A percentile compares a stretch with the other conserved stretches of the same genome.
phyloP scores from a whole-genome alignment of 2,797 vertebrate genomes.

The Typhlichthys eigenmanni region DNA sequence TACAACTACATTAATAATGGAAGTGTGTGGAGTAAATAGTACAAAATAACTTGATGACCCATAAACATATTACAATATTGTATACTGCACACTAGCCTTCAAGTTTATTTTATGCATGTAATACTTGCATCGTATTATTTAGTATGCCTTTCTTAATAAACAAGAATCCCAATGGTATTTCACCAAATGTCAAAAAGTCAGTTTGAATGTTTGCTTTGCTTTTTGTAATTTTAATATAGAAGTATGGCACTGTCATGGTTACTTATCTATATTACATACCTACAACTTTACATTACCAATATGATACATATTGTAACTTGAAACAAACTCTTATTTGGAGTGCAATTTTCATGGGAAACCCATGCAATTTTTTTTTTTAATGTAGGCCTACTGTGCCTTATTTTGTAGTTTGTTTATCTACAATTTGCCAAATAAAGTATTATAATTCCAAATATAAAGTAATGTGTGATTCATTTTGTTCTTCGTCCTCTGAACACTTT shows the following conservation, averaged over 20 bases:
- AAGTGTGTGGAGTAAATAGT: too few relatives aligned
- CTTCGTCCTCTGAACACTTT: neutral
- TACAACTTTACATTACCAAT: constrained; percentile 55
- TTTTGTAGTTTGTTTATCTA: constrained; percentile 48
- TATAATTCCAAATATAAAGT: constrained; percentile 40
- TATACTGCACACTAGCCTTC: constrained; percentile 23
- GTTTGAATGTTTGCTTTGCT: constrained; percentile 45
- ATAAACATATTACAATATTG: neutral
- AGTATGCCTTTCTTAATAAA: constrained; percentile 39
- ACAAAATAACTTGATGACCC: neutral
- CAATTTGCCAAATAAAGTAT: constrained; percentile 38
- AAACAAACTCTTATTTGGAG: constrained; percentile 99
- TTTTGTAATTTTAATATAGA: constrained; percentile 57
- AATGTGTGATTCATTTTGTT: constrained; percentile 18
- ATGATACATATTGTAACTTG: constrained; percentile 83
- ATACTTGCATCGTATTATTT: constrained; percentile 34
- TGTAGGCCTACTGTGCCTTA: constrained; percentile 55
- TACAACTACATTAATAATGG: too few relatives aligned
- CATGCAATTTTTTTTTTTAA: constrained; percentile 68
- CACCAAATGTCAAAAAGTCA: constrained; percentile 42
- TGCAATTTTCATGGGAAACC: constrained; percentile 89
- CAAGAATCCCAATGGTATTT: constrained; percentile 38
- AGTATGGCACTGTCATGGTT: constrained; percentile 63
- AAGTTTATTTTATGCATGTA: constrained; percentile 28
- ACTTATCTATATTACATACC: constrained; percentile 39